Evolutionary conservation across 1,140 invertebrate genomes (phyloP), one percentile per base, ranked within the genome.

Genomic region (Drosophila funebris): DNA sequence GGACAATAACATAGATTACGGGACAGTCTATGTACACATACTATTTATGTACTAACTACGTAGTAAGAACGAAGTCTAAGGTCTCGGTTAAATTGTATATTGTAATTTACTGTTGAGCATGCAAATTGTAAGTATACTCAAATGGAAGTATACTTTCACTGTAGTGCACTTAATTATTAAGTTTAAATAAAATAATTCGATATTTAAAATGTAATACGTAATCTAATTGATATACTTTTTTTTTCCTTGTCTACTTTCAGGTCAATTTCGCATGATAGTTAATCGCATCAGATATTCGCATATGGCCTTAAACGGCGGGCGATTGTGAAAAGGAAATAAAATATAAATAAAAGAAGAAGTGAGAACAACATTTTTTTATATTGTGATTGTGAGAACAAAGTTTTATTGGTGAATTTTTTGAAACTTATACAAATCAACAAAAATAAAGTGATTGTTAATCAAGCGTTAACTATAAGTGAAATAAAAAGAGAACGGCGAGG

Each of bases 361-460:
- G 31, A 60, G 39, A 29, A 41, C 7, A 24, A 31, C 22, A 48
- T 14, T 57, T 29, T 57, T 37, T 57, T 67, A 27, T 36, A 50
- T 16, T 48, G 33, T 67, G 43, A 39, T 58, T 61, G 56, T 41
- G 44, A 39, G 7, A 41, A 16, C 7, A 37, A 39, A 46, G 22
- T 2, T 18, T 36, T n/a, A 58, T 18, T 9, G 18, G 29, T 57
- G 29, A 37, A 33, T 50, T 67, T 50, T 60, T 69, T 44, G 16
- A 62, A 53, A 62, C 37, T 53, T 43, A 54, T 53, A 62, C 46
- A 69, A 61, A 18, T 16, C 43, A 36, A 3, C 24, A 37, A 48
- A 36, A 36, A 41, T 39, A 20, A 36, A 68, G 58, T 50, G 31
- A 37, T 44, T 46, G 20, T 13, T 20, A 58, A 48, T 29, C 1